Evolutionary conservation across 2,888 invertebrate species (phyloP).

Genomic region (Gymnoscelis rufifasciata): DNA sequence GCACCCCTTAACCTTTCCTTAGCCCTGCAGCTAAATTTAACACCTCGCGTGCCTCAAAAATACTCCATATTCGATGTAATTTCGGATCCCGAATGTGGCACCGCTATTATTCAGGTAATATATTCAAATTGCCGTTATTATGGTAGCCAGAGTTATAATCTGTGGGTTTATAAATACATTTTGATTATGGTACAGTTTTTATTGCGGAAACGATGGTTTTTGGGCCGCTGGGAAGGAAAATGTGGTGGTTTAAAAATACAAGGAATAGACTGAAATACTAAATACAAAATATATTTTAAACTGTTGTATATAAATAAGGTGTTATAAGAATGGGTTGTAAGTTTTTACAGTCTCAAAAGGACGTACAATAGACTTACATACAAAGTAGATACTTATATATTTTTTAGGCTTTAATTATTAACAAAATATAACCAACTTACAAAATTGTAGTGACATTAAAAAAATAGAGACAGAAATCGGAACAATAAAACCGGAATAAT

Average conservation of each 20-base stretch:
- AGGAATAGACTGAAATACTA: no score
- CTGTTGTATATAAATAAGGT: no score
- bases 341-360: no score
- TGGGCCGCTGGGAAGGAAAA: neutral
- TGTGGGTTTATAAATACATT: conserved; percentile 34
- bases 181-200: conserved; percentile 26
- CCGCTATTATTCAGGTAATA: conserved; percentile 31
- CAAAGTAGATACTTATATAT: no score
- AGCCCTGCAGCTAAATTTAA: conserved; percentile 3
- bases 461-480: no score
- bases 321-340: no score
- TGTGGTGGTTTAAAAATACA: neutral
- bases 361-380: no score
- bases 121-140: conserved; percentile 44
- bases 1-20: conserved; percentile 2
- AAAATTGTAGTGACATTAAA: no score
- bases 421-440: no score
- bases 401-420: no score
- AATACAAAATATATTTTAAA: no score
- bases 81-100: conserved; percentile 32
- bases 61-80: conserved; percentile 31
- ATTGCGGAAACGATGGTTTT: neutral
- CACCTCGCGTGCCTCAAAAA: conserved; percentile 31
- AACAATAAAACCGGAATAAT: no score
- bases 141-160: conserved; percentile 37